A percentile compares a stretch with the other conserved stretches of the same genome.
Evolutionary conservation across 2,888 invertebrate species (phyloP).

Genomic region (Standfussiana lucernea): DNA sequence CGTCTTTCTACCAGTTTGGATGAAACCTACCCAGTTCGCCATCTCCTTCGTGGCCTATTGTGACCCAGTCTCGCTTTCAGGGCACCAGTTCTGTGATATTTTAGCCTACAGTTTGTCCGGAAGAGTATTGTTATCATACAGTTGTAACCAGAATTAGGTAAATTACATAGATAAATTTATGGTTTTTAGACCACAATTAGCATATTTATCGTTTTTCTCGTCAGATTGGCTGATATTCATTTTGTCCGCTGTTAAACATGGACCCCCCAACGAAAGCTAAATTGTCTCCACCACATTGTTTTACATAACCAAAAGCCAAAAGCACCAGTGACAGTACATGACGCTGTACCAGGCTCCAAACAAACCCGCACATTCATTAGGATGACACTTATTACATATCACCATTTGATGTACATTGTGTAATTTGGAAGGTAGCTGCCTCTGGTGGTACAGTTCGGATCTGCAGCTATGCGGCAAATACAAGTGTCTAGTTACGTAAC

Average conservation of each 20-base stretch:
- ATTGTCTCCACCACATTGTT: neutral
- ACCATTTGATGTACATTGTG: neutral
- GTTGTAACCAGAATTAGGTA: too few species aligned
- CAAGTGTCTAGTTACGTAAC: conserved; percentile 2
- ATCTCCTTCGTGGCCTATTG: neutral
- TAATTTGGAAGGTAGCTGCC: neutral
- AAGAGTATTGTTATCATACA: neutral
- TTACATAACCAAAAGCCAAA: neutral
- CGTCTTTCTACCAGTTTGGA: neutral
- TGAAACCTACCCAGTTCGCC: neutral
- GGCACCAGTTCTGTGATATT: neutral
- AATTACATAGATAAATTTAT: neutral
- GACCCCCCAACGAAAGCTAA: neutral
- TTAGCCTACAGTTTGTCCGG: neutral
- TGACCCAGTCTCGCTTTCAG: neutral
- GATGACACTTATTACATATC: neutral
- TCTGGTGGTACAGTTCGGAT: neutral
- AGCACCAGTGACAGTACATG: neutral
- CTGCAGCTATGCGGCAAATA: neutral
- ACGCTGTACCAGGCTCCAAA: neutral
- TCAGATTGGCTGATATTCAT: neutral
- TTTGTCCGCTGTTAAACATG: neutral
- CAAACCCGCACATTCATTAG: neutral
- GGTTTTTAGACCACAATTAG: neutral
- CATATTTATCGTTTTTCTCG: neutral